phyloP scores from a whole-genome alignment of 1,140 invertebrate species.

The Drosophila nebulosa region DNA sequence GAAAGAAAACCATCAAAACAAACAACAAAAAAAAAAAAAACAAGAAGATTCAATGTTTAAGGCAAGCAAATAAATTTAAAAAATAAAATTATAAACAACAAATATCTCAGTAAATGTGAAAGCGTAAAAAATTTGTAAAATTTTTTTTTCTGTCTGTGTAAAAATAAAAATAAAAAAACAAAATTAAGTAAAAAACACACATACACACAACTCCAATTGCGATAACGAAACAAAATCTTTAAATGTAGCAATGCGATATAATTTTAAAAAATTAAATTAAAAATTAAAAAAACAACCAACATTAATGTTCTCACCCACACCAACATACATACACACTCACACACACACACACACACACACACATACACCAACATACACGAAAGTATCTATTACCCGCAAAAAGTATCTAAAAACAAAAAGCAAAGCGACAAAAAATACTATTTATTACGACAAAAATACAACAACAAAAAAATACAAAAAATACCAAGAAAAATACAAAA shows the following conservation, averaged over 20 bases:
- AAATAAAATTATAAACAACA: constrained; percentile 45
- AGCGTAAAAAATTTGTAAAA: constrained; percentile 79
- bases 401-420: constrained; percentile 65
- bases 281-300: constrained; percentile 47
- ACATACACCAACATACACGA: constrained; percentile 43
- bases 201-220: constrained; percentile 65
- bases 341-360: constrained; percentile 27
- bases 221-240: constrained; percentile 55
- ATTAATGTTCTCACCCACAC: constrained; percentile 68
- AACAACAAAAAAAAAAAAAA: no score
- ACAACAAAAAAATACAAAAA: constrained; percentile 45
- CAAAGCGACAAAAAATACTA: constrained; percentile 60
- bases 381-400: constrained; percentile 58
- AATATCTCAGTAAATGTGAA: constrained; percentile 79
- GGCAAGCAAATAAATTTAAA: constrained; percentile 25
- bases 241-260: constrained; percentile 74
- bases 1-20: constrained; percentile 20
- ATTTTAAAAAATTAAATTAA: constrained; percentile 66
- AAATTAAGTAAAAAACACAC: neutral
- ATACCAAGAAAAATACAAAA: constrained; percentile 45
- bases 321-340: constrained; percentile 27
- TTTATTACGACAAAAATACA: constrained; percentile 57
- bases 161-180: constrained; percentile 24
- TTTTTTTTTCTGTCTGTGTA: constrained; percentile 72
- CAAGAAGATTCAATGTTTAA: neutral